Evolutionary conservation across 2,888 invertebrate genomes (phyloP).

Genomic region (Sesamia inferens): DNA sequence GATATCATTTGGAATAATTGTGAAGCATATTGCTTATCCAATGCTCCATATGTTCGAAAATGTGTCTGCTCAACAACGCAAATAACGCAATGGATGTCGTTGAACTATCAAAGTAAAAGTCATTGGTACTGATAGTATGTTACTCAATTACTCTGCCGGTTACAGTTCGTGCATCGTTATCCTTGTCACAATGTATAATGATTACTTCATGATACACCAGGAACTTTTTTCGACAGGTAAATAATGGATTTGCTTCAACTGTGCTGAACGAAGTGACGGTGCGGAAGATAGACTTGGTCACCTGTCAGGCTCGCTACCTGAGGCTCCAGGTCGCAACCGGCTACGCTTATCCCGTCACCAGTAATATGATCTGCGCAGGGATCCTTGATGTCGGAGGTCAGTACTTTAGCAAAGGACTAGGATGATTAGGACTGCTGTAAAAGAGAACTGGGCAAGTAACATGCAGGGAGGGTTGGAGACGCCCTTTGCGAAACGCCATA

Average conservation of each 20-base stretch:
- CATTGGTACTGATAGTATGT: too few relatives aligned
- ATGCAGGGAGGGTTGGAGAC: background rate
- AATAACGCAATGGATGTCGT: too few relatives aligned
- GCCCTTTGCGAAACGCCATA: background rate
- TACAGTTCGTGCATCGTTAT: too few relatives aligned
- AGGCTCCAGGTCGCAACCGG: constrained; percentile 62
- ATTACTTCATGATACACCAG: background rate
- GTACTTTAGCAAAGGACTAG: background rate
- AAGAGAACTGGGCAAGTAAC: background rate
- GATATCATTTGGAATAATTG: too few relatives aligned
- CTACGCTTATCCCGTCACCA: constrained; percentile 71
- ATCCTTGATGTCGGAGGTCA: constrained; percentile 79
- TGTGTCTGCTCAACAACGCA: too few relatives aligned
- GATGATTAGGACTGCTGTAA: background rate
- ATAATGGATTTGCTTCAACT: constrained; percentile 47
- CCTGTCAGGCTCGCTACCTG: constrained; percentile 72
- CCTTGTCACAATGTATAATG: background rate
- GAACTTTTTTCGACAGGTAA: constrained; percentile 35
- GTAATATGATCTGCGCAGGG: constrained; percentile 84
- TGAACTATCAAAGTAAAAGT: too few relatives aligned
- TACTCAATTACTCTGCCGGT: too few relatives aligned
- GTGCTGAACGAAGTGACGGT: constrained; percentile 76
- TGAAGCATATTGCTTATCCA: too few relatives aligned
- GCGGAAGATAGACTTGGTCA: constrained; percentile 62
- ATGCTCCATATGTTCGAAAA: too few relatives aligned